phyloP scores from a whole-genome alignment of 2,113 vertebrate species.

The Martes martes region DNA sequence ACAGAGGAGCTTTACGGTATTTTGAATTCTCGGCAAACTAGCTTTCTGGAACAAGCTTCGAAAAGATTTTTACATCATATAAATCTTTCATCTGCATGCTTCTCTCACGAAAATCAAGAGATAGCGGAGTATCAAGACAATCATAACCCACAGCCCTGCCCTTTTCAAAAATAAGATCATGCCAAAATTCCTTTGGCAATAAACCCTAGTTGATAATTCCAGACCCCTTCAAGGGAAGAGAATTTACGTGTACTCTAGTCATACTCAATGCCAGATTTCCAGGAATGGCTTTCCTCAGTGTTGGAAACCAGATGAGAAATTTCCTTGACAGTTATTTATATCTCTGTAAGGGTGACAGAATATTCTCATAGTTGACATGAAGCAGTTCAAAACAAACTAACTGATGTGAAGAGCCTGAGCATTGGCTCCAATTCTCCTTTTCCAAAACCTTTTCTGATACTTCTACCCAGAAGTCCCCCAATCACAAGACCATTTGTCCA shows the following conservation, averaged over 20 bases:
- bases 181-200: not conserved
- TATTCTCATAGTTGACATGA: not conserved
- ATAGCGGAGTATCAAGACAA: not conserved
- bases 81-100: not conserved
- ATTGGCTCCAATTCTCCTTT: not conserved
- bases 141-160: not conserved
- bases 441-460: not conserved
- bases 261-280: not conserved
- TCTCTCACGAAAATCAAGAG: not conserved
- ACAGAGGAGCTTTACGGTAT: not conserved
- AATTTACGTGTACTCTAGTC: not conserved
- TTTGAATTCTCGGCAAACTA: not conserved
- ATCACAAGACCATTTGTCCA: not conserved
- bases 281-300: not conserved
- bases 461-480: not conserved
- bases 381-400: constrained; percentile 21
- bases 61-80: not conserved
- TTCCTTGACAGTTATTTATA: not conserved
- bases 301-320: constrained; percentile 8
- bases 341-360: not conserved
- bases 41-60: not conserved
- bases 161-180: not conserved
- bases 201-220: not conserved
- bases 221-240: not conserved
- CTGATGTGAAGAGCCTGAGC: not conserved